Evolutionary conservation across 2,888 invertebrate species (phyloP).

Genomic region (Nomada flava): DNA sequence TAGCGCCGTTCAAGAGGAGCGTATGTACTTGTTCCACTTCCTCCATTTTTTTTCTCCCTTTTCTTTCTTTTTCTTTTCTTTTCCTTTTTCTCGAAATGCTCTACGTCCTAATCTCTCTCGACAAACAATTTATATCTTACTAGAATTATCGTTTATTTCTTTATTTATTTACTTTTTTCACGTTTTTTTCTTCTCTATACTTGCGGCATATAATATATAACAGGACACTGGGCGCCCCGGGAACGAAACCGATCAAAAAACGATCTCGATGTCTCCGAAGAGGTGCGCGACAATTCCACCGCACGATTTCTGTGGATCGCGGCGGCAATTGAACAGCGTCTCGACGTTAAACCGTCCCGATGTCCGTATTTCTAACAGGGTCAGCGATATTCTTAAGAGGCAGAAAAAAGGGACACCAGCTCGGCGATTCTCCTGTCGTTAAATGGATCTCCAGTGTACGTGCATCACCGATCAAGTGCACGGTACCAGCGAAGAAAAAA

Average conservation of each 20-base stretch:
- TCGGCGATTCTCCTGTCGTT: constrained; percentile 29
- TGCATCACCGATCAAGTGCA: constrained; percentile 39
- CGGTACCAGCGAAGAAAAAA: constrained; percentile 31
- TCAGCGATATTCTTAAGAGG: constrained; percentile 19
- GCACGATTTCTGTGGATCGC: not conserved
- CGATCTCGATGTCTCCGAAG: not conserved
- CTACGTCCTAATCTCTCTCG: not conserved
- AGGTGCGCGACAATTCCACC: constrained; percentile 16
- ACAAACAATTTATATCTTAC: not conserved
- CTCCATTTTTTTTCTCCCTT: constrained; percentile 2
- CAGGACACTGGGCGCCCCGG: constrained; percentile 4
- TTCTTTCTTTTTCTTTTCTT: not conserved
- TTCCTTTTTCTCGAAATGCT: not conserved
- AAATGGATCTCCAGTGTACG: constrained; percentile 35
- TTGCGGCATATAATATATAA: not conserved
- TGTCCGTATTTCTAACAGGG: not conserved
- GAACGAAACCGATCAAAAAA: not conserved
- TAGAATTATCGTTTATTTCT: not conserved
- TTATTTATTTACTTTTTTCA: too few species aligned
- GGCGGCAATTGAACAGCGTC: not conserved
- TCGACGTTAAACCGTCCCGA: not conserved
- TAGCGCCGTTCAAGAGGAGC: constrained; percentile 74
- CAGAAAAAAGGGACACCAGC: not conserved
- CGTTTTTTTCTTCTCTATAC: not conserved
- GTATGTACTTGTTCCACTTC: constrained; percentile 6